Percentiles rank a stretch among this genome's conserved stretches.
Conservation (phyloP, 2,797 vertebrate genomes). For the Phataginus tricuspis region DNA sequence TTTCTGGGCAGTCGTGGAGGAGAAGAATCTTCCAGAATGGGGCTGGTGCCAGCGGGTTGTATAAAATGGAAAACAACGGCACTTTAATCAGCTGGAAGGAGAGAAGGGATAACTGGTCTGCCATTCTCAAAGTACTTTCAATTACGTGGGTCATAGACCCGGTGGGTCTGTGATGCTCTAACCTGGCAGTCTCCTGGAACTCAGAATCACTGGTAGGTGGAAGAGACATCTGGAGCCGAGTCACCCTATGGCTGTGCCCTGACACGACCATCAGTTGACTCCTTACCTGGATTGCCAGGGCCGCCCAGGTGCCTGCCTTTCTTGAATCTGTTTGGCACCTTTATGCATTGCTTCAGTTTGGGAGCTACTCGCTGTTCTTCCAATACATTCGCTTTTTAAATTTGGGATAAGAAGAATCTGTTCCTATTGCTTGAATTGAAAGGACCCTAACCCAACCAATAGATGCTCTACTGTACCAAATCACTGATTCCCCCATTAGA, state of each 20-base stretch:
- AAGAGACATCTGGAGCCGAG: background rate
- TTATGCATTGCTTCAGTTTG: background rate
- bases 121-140: background rate
- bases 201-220: background rate
- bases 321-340: background rate
- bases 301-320: background rate
- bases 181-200: background rate
- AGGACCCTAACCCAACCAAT: background rate
- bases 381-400: background rate
- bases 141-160: background rate
- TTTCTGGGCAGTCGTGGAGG: background rate
- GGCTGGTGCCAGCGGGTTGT: background rate
- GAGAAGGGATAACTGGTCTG: background rate
- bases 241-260: background rate
- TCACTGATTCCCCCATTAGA: background rate
- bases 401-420: background rate
- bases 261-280: background rate
- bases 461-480: background rate
- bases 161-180: background rate
- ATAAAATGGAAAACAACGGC: background rate
- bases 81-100: background rate
- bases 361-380: background rate
- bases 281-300: background rate
- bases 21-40: background rate
- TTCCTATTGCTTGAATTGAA: background rate